phyloP scores from a whole-genome alignment of 2,797 vertebrate species.

The Hemibagrus guttatus region DNA sequence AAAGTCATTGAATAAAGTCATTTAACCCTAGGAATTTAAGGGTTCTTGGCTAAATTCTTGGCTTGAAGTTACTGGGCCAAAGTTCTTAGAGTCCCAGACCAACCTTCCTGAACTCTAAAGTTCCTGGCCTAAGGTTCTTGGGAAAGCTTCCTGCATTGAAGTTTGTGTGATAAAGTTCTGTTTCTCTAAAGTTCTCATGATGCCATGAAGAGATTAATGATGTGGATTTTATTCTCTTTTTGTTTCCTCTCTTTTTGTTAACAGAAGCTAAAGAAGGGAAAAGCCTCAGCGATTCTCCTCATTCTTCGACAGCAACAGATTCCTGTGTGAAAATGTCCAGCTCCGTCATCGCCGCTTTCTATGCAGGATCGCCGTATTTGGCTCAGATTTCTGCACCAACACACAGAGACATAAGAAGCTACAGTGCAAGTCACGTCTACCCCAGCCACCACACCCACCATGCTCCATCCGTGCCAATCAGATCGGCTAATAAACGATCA shows the following conservation, averaged over 20 bases:
- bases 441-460: slow-evolving; percentile 56
- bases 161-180: no score
- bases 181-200: neutral
- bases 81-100: no score
- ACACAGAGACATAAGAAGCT: slow-evolving; percentile 64
- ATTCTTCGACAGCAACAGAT: slow-evolving; percentile 40
- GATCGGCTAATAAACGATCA: slow-evolving; percentile 64
- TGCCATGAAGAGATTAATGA: neutral
- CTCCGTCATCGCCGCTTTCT: slow-evolving; percentile 46
- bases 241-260: neutral
- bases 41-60: neutral
- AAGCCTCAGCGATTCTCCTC: slow-evolving; percentile 41
- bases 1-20: no score
- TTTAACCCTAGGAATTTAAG: no score
- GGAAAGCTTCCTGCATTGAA: no score
- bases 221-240: neutral
- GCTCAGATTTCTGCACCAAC: slow-evolving; percentile 20
- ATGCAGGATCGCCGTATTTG: slow-evolving; percentile 46
- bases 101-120: neutral
- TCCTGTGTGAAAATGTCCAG: slow-evolving; percentile 41
- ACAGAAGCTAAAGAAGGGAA: slow-evolving; percentile 69
- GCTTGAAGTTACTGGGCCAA: neutral
- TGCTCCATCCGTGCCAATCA: slow-evolving; percentile 56
- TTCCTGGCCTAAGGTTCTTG: neutral
- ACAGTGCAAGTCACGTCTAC: slow-evolving; percentile 58